Evolutionary conservation across 2,888 invertebrate genomes (phyloP), one percentile per base, ranked within the genome.

Genomic region (Rhamphomyia laevipes): DNA sequence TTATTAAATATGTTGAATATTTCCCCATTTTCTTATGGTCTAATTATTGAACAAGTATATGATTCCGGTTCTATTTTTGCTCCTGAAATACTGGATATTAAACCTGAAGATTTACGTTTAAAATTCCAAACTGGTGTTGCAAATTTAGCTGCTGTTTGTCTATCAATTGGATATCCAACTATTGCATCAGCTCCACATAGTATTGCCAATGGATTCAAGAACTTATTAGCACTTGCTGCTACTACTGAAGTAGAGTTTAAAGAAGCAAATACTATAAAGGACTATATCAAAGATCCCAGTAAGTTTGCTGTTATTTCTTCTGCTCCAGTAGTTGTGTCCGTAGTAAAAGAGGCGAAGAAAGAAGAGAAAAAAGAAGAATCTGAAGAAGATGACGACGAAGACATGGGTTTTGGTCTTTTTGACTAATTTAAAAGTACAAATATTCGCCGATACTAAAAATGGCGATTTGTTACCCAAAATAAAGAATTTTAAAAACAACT

Each of bases 1-100:
- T 84, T 99, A 51, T 78, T 99, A 59, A 99, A 97, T 80, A 99
- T 99, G 99, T 82, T 99, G 77, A 95, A 95, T 79, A 96, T 99
- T 73, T 96, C 95, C 69, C 99, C 99, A 46, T 99, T 42, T 78
- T 93, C 94, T 47, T 99, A 99, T 66, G 99, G 99, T 76, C 80
- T 99, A 62, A 75, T 88, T 41, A 92, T 99, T 55, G 88, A 89
- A 71, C 88, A 88, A 80, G 97, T 99, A 2, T 99, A 96, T 63
- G 99, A 99, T 71, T 93, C 93, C 55, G 99, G 99, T 51, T 95
- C 96, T 59, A 87, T 96, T 65, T 99, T 97, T 71, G 87, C 91
- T 16, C 97, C 99, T 1, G 87, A 86, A 58, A 93, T 99, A 64
- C 77, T 99, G 63, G 97, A 99, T 76, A 97, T 99, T 73, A 96